These are phyloP conservation scores for Copsychus sechellarum DNA, from an alignment of 2,113 vertebrate species.

Conservation along the genomic window DNA sequence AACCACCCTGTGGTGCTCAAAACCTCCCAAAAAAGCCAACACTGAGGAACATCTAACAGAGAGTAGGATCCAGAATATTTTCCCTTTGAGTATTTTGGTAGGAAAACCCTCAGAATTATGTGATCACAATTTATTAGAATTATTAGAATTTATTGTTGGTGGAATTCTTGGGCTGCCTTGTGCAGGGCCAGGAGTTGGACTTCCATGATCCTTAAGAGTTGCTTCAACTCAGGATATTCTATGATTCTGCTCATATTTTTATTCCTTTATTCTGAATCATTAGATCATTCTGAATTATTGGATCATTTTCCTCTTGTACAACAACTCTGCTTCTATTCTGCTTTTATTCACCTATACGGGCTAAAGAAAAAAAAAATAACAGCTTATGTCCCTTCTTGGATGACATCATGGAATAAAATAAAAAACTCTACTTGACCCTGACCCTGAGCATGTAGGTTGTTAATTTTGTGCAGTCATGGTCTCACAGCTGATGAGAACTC, in stretches of 20 bases:
- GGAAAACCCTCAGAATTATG: not conserved
- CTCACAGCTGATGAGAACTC: not conserved
- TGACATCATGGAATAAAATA: not conserved
- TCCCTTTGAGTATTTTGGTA: not conserved
- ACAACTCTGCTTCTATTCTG: not conserved
- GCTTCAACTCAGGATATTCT: not conserved
- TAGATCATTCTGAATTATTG: not conserved
- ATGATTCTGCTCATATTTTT: not conserved
- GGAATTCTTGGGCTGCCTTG: not conserved
- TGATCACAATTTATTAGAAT: not conserved
- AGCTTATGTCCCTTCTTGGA: not conserved
- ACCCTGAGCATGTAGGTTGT: not conserved
- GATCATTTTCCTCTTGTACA: not conserved
- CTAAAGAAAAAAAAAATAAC: not conserved
- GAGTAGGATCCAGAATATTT: not conserved
- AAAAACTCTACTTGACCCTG: not conserved
- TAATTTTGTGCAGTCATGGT: not conserved
- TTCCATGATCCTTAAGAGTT: not conserved
- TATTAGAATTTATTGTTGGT: not conserved
- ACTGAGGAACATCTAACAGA: rapidly evolving
- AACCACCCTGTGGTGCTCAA: not conserved
- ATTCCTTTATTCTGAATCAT: not conserved
- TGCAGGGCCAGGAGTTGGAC: not conserved
- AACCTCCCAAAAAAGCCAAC: not conserved
- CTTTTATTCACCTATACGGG: not conserved